phyloP scores from a whole-genome alignment of 2,888 invertebrate species.

The Apotomis capreana region DNA sequence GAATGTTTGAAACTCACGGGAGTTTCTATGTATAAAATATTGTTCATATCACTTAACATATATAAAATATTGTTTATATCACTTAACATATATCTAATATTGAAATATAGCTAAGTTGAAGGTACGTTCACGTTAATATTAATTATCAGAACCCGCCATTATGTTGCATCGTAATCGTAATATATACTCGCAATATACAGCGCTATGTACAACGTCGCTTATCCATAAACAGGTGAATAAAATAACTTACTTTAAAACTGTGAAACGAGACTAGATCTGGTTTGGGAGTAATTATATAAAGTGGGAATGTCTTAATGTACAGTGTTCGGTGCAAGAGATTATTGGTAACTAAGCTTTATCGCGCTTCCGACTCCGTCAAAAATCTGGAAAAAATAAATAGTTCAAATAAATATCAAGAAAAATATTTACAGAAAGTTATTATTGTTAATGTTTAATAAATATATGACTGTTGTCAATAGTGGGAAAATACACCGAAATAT shows the following conservation, averaged over 20 bases:
- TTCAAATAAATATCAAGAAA: conserved; percentile 47
- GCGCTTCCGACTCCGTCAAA: conserved; percentile 63
- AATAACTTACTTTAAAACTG: conserved; percentile 80
- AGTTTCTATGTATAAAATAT: too few species aligned
- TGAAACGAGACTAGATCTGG: conserved; percentile 81
- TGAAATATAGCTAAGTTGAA: conserved; percentile 9
- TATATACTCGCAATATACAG: conserved; percentile 41
- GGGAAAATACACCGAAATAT: conserved; percentile 20
- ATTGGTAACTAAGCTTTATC: conserved; percentile 63
- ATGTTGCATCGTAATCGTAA: conserved; percentile 10
- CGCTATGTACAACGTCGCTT: conserved; percentile 39
- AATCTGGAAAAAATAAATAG: conserved; percentile 69
- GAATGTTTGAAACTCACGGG: too few species aligned
- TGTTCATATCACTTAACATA: too few species aligned
- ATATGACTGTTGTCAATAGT: not conserved
- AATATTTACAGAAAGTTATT: conserved; percentile 42
- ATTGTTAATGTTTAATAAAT: conserved; percentile 13
- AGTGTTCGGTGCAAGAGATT: conserved; percentile 48
- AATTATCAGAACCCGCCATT: conserved; percentile 26
- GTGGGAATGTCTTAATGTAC: conserved; percentile 42
- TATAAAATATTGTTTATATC: too few species aligned
- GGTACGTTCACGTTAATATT: conserved; percentile 28
- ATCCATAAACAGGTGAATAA: conserved; percentile 41
- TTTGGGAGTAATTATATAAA: conserved; percentile 66
- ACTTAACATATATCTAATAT: not conserved